Evolutionary conservation across 2,888 invertebrate genomes (phyloP).

Genomic region (Nesidiocoris tenuis): DNA sequence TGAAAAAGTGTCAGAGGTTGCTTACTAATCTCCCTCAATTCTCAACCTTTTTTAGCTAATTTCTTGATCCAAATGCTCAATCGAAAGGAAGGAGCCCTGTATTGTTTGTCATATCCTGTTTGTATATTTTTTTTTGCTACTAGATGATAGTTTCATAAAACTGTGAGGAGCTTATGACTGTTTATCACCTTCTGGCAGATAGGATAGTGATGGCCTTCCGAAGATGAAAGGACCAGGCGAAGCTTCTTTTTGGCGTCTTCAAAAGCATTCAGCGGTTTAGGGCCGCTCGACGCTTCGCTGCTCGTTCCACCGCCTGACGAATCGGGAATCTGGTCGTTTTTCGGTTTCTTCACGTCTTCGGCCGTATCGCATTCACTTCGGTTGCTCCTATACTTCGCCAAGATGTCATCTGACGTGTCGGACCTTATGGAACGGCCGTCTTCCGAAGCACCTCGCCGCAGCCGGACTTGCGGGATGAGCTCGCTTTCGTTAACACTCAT

Average conservation of each 20-base stretch:
- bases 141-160: too few relatives aligned
- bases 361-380: constrained; percentile 56
- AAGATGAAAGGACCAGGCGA: constrained; percentile 84
- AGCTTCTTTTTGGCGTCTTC: constrained; percentile 73
- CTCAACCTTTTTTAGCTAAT: neutral
- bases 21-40: too few relatives aligned
- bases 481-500: constrained; percentile 3
- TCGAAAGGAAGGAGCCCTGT: too few relatives aligned
- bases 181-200: constrained; percentile 45
- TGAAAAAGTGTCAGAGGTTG: too few relatives aligned
- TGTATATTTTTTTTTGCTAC: too few relatives aligned
- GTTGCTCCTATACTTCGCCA: constrained; percentile 82
- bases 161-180: too few relatives aligned
- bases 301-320: constrained; percentile 53
- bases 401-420: constrained; percentile 86
- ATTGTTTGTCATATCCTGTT: too few relatives aligned
- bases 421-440: constrained; percentile 16
- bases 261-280: constrained; percentile 54
- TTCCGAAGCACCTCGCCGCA: constrained; percentile 23
- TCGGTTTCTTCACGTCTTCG: constrained; percentile 28
- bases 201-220: constrained; percentile 70
- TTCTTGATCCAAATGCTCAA: too few relatives aligned
- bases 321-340: constrained; percentile 49
- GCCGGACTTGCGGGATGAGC: constrained; percentile 9
- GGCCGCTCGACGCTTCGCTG: constrained; percentile 51